phyloP scores from a whole-genome alignment of 92 coral and sea anemone species.

The Parazoanthus atlanticus region DNA sequence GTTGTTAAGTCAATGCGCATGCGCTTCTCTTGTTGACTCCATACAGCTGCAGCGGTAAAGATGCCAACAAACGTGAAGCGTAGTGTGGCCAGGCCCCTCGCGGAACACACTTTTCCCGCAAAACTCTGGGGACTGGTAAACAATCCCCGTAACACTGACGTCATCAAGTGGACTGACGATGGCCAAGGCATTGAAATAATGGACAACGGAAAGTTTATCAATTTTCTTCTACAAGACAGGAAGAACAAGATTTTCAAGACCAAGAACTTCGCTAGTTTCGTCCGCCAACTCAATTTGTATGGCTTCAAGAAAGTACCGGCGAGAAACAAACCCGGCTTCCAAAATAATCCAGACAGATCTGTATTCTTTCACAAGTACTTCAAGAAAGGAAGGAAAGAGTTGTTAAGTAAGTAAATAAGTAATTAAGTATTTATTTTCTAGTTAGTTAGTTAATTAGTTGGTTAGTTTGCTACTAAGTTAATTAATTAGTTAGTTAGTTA shows the following conservation, averaged over 20 bases:
- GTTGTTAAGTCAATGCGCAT: too few relatives aligned
- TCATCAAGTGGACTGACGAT: slow-evolving; percentile 59
- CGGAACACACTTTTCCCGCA: slow-evolving; percentile 41
- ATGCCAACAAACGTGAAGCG: slow-evolving; percentile 35
- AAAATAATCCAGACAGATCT: slow-evolving; percentile 9
- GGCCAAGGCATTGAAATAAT: slow-evolving; percentile 54
- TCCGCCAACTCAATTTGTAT: slow-evolving; percentile 55
- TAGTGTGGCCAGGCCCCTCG: slow-evolving; percentile 4
- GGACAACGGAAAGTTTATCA: slow-evolving; percentile 51
- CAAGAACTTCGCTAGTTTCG: slow-evolving; percentile 56
- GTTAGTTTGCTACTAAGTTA: too few relatives aligned
- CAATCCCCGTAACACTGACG: slow-evolving; percentile 36
- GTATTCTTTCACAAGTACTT: slow-evolving; percentile 47
- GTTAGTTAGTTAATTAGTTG: too few relatives aligned
- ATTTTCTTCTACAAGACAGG: slow-evolving; percentile 39
- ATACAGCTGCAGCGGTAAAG: background rate
- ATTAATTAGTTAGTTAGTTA: too few relatives aligned
- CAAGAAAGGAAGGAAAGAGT: slow-evolving; percentile 55
- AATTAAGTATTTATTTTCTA: too few relatives aligned
- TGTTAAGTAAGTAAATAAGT: background rate
- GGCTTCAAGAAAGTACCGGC: slow-evolving; percentile 39
- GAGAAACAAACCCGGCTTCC: background rate
- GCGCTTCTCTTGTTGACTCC: background rate
- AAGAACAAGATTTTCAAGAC: slow-evolving; percentile 58
- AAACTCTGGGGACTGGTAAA: slow-evolving; percentile 63